These are phyloP conservation scores for Chrysodeixis includens DNA, from an alignment of 2,888 invertebrate species.

Conservation along the genomic window DNA sequence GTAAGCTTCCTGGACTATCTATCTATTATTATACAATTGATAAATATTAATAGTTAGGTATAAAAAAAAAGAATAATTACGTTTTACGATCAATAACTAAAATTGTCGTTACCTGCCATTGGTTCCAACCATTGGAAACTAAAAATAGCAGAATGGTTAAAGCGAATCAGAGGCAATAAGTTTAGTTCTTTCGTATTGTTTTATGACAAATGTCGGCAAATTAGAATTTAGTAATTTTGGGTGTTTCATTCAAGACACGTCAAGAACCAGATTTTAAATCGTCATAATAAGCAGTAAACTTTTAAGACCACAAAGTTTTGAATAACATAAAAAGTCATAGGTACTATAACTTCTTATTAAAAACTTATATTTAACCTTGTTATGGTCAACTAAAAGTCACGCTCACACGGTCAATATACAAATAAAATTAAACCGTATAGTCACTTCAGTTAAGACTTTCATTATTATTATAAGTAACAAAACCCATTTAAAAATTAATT, in stretches of 20 bases:
- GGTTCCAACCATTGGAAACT: not conserved
- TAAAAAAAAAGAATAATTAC: not conserved
- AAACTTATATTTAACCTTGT: not conserved
- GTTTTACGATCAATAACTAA: not conserved
- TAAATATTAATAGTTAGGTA: too few relatives aligned
- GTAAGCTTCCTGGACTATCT: too few relatives aligned
- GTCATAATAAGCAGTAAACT: not conserved
- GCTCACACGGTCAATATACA: constrained; percentile 48
- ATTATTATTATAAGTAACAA: constrained; percentile 50
- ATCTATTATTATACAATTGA: too few relatives aligned
- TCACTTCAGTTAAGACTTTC: constrained; percentile 55
- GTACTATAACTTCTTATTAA: not conserved
- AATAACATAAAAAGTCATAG: not conserved
- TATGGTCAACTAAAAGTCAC: constrained; percentile 9
- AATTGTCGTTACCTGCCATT: not conserved
- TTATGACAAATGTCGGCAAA: not conserved
- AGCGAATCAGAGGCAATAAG: not conserved
- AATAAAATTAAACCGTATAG: constrained; percentile 40
- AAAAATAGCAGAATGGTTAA: not conserved
- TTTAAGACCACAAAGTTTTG: not conserved
- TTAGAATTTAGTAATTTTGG: not conserved
- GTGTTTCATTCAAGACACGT: not conserved
- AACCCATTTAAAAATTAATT: constrained; percentile 73
- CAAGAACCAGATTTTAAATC: not conserved
- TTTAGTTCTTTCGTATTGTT: not conserved